Conservation (phyloP, 2,113 vertebrate species). For the Tachycineta bicolor region DNA sequence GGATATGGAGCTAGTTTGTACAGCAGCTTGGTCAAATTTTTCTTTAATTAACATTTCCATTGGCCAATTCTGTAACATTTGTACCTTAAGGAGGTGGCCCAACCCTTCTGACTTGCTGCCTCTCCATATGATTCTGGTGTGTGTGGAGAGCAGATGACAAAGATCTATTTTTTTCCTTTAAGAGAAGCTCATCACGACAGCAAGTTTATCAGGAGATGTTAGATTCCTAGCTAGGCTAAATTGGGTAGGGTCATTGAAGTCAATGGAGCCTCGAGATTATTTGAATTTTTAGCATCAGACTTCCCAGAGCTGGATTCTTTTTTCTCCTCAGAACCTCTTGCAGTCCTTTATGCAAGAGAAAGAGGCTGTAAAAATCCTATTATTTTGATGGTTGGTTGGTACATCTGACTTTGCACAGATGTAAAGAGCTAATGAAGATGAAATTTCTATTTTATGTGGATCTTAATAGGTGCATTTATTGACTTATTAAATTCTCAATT, state of each 20-base stretch:
- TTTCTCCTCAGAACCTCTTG: neutral
- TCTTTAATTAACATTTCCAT: neutral
- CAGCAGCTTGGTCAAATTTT: neutral
- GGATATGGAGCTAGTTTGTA: neutral
- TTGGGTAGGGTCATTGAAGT: neutral
- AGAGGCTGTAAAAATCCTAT: neutral
- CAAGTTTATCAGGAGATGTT: neutral
- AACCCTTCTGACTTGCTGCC: neutral
- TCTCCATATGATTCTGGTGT: neutral
- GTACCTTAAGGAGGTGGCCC: neutral
- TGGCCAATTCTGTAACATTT: neutral
- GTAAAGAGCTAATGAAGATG: neutral
- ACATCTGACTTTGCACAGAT: neutral
- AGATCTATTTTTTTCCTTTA: neutral
- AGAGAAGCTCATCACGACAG: neutral
- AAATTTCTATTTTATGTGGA: neutral
- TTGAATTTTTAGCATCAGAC: neutral
- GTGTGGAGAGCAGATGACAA: neutral
- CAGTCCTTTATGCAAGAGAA: neutral
- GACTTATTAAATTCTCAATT: neutral
- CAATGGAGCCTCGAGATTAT: neutral
- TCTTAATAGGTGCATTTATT: neutral
- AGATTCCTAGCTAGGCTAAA: neutral
- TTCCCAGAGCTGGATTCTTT: neutral
- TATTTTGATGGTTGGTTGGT: neutral